Conservation (phyloP, 1,140 invertebrate genomes). For the Lepidurus couesii region DNA sequence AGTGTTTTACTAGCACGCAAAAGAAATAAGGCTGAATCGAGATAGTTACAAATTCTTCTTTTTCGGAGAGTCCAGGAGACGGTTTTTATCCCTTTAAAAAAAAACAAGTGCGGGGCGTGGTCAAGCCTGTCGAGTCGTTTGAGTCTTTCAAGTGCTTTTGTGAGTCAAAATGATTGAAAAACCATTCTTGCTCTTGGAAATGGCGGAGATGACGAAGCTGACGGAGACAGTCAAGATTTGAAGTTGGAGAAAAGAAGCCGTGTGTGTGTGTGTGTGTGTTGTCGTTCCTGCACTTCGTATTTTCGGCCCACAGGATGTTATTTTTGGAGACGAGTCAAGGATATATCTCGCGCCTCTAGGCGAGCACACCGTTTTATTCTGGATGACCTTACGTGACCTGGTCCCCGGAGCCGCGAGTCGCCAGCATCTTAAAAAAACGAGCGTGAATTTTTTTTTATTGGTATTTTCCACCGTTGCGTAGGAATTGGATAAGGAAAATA, state of each 20-base stretch:
- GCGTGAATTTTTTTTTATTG: too few relatives aligned
- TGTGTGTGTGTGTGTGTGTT: background rate
- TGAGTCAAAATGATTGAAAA: too few relatives aligned
- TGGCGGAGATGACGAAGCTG: background rate
- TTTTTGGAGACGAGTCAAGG: constrained; percentile 14
- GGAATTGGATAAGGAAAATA: too few relatives aligned
- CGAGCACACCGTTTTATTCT: background rate
- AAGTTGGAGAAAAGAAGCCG: background rate
- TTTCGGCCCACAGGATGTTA: constrained; percentile 21
- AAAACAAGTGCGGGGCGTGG: too few relatives aligned
- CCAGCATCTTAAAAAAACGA: too few relatives aligned
- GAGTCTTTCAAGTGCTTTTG: too few relatives aligned
- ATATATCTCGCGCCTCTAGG: background rate
- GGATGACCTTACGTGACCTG: background rate
- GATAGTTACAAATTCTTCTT: too few relatives aligned
- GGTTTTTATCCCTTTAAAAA: too few relatives aligned
- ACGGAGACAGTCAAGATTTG: background rate
- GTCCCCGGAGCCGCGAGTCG: too few relatives aligned
- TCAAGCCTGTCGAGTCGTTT: too few relatives aligned
- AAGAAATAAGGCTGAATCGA: background rate
- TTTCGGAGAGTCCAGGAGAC: too few relatives aligned
- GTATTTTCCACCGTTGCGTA: too few relatives aligned
- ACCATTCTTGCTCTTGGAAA: background rate
- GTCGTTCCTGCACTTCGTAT: constrained; percentile 15
- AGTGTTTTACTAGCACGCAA: background rate